Percentiles rank a stretch among this genome's conserved stretches.
Conservation (phyloP, 2,113 vertebrate genomes). For the Drymodes brunneopygia region DNA sequence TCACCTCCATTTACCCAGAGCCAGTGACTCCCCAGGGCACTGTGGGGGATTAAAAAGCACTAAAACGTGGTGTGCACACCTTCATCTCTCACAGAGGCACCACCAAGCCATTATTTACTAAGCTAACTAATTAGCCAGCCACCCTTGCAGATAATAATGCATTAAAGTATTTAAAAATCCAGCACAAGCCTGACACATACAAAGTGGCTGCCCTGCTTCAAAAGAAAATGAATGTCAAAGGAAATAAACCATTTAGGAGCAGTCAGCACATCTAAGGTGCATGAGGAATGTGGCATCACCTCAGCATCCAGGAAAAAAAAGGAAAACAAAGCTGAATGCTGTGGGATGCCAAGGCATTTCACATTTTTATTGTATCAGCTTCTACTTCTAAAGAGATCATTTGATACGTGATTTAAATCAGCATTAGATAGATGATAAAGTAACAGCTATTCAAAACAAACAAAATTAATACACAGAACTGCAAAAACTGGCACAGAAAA, state of each 20-base stretch:
- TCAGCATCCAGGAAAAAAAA: neutral
- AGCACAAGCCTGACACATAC: neutral
- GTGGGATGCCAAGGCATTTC: neutral
- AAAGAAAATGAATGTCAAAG: neutral
- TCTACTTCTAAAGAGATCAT: neutral
- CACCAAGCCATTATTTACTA: slow-evolving; percentile 32
- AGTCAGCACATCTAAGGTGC: neutral
- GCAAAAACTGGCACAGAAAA: neutral
- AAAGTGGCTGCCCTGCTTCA: neutral
- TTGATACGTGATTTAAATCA: neutral
- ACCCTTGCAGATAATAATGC: slow-evolving; percentile 37
- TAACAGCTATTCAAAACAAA: neutral
- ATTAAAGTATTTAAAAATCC: slow-evolving; percentile 28
- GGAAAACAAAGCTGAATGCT: neutral
- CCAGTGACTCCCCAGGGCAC: neutral
- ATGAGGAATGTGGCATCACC: neutral
- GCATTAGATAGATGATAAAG: neutral
- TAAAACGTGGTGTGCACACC: accelerated
- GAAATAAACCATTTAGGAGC: neutral
- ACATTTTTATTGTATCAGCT: neutral
- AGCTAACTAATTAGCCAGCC: slow-evolving; percentile 40
- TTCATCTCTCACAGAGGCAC: neutral
- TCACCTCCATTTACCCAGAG: neutral
- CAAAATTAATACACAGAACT: neutral
- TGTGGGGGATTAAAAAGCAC: neutral